These are phyloP conservation scores for Epiblema foenella DNA, from an alignment of 2,888 invertebrate genomes.

Conservation along the genomic window DNA sequence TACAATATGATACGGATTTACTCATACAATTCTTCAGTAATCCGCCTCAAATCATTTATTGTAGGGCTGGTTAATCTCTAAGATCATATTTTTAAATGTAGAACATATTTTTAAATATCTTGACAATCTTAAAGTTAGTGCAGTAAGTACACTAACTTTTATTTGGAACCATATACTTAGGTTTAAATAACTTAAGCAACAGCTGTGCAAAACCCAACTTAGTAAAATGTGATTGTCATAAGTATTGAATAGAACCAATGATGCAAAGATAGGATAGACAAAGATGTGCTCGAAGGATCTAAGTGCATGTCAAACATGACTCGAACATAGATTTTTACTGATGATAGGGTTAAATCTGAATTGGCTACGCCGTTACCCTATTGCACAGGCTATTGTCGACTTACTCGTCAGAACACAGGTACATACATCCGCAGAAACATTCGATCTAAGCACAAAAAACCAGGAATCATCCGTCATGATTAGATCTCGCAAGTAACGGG, in stretches of 20 bases:
- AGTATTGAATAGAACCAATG: not conserved
- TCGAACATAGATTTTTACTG: not conserved
- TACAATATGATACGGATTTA: too few species aligned
- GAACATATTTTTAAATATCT: too few species aligned
- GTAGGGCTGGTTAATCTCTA: too few species aligned
- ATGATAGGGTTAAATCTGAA: not conserved
- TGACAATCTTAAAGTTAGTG: too few species aligned
- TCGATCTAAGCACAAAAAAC: conserved; percentile 50
- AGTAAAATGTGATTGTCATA: not conserved
- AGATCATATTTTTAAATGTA: too few species aligned
- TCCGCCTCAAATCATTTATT: too few species aligned
- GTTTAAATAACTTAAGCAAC: not conserved
- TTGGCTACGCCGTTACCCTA: not conserved
- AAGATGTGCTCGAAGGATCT: not conserved
- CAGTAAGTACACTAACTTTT: not conserved
- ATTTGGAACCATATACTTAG: not conserved
- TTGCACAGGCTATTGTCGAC: conserved; percentile 8
- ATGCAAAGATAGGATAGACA: not conserved
- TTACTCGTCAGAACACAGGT: conserved; percentile 4
- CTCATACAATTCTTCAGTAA: too few species aligned
- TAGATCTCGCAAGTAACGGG: conserved; percentile 62
- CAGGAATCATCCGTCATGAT: conserved; percentile 65
- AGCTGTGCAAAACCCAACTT: not conserved
- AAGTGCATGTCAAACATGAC: not conserved
- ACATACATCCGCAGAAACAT: conserved; percentile 42